Evolutionary conservation across 2,888 invertebrate genomes (phyloP).

Genomic region (Spilosoma lubricipeda): DNA sequence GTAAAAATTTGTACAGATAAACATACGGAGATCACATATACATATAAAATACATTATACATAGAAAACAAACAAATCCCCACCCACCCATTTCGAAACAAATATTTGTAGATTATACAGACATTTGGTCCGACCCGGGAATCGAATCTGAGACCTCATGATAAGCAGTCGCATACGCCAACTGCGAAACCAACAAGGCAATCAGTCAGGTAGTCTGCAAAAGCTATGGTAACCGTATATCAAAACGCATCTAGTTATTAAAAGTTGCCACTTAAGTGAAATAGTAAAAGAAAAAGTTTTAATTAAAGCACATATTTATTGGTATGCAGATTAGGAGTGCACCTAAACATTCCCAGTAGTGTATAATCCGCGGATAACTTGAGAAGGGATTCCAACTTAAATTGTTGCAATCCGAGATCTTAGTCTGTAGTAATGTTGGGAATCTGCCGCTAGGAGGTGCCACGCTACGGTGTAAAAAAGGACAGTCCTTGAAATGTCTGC

Average conservation of each 20-base stretch:
- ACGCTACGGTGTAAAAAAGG: neutral
- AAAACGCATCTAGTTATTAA: neutral
- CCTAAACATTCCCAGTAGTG: conserved; percentile 16
- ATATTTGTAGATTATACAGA: too few relatives aligned
- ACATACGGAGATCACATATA: too few relatives aligned
- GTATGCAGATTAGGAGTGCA: conserved; percentile 12
- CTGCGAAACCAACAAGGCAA: too few relatives aligned
- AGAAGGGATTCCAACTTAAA: conserved; percentile 59
- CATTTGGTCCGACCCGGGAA: too few relatives aligned
- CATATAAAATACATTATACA: too few relatives aligned
- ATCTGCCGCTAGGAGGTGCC: conserved; percentile 32
- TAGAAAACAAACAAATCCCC: too few relatives aligned
- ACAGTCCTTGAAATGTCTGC: conserved; percentile 16
- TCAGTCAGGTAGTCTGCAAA: neutral
- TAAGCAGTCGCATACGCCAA: too few relatives aligned
- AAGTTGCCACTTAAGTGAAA: neutral
- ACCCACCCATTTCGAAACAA: too few relatives aligned
- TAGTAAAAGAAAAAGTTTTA: neutral
- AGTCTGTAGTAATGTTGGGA: conserved; percentile 54
- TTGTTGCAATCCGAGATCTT: conserved; percentile 63
- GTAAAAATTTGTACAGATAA: too few relatives aligned
- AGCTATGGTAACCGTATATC: neutral
- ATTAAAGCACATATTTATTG: neutral
- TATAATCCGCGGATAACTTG: conserved; percentile 30
- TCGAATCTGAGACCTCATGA: too few relatives aligned